These are phyloP conservation scores for Bradypus variegatus DNA, from an alignment of 2,797 vertebrate genomes.

Conservation along the genomic window DNA sequence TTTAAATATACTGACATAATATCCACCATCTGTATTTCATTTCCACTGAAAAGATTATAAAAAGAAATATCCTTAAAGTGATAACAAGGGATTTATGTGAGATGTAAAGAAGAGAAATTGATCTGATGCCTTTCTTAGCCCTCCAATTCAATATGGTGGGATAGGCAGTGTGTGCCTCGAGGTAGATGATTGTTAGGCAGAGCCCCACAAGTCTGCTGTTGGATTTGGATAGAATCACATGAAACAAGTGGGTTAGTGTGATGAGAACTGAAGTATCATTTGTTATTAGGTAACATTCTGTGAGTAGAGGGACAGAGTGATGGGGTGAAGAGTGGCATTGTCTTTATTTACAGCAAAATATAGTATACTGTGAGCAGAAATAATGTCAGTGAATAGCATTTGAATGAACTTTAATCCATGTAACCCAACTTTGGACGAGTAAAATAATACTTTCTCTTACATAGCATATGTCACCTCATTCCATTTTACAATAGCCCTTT, in stretches of 20 bases:
- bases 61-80: slow-evolving; percentile 22
- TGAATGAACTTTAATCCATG: background rate
- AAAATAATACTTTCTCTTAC: background rate
- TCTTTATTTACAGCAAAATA: background rate
- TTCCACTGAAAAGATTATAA: slow-evolving; percentile 18
- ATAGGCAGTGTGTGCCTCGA: background rate
- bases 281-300: background rate
- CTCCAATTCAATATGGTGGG: background rate
- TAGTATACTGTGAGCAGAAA: background rate
- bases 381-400: background rate
- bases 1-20: slow-evolving; percentile 43
- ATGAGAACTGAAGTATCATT: background rate
- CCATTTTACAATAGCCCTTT: background rate
- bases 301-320: background rate
- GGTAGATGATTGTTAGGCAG: background rate
- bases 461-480: background rate
- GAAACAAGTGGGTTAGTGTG: background rate
- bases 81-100: background rate
- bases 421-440: background rate
- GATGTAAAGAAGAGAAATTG: background rate
- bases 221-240: background rate
- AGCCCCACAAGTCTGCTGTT: background rate
- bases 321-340: background rate
- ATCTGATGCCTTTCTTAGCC: background rate
- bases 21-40: slow-evolving; percentile 40